Evolutionary conservation across 2,888 invertebrate genomes (phyloP), one percentile per base, ranked within the genome.

Genomic region (Leptopilina drosophilae): DNA sequence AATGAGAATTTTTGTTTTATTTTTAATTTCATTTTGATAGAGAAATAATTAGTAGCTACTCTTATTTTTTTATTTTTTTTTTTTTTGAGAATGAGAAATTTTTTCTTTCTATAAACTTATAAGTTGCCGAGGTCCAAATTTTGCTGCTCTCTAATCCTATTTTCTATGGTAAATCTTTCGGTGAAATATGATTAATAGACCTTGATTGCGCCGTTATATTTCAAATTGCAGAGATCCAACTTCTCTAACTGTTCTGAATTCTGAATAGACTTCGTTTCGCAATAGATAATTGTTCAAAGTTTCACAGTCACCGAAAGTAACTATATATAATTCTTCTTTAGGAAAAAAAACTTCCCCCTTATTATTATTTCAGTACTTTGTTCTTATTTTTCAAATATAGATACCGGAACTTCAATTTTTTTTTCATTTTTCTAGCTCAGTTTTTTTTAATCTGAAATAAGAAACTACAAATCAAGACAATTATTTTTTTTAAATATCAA

Each of bases 121-220:
- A 26, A 65, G n/a, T 42, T 53, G 49, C 33, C 53, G 14, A 69
- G 53, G 53, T 7, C 26, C 26, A 14, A 26, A 49, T 11, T 11
- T 53, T 33, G 20, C 6, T 20, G 53, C 26, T 69, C 42, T 66
- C 53, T 53, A 69, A 69, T 69, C 69, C 53, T 53, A 69, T 67
- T 67, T 67, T 49, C 67, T 56, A 69, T 69, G 69, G 26, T 53
- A 49, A 8, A 53, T 33, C 53, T 53, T 69, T 69, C n/a, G 69
- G 53, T 14, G 12, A 69, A 53, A 53, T 49, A 49, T 69, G 69
- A 69, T 69, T 69, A 53, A 69, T 69, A 53, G 49, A 53, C 33
- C 11, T 26, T 69, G 69, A 69, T 69, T 69, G 53, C 26, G 14
- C 26, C n/a, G 26, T 69, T 69, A 14, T 56, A 69, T 26, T 69